These are phyloP conservation scores for Enteromius radiatus DNA, from an alignment of 2,797 vertebrate genomes.

Conservation along the genomic window DNA sequence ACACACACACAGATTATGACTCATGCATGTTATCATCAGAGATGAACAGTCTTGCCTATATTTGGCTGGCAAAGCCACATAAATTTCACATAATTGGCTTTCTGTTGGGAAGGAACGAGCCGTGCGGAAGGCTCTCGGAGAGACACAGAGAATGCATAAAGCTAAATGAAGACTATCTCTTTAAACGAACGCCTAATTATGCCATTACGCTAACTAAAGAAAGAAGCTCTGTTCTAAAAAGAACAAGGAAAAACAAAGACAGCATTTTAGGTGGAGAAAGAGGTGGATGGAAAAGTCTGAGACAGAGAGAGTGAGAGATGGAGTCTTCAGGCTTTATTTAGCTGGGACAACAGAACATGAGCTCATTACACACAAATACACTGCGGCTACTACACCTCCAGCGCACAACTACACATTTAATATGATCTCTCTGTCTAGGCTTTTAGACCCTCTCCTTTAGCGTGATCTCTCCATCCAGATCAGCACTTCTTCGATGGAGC, in stretches of 20 bases:
- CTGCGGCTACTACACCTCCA: slow-evolving; percentile 52
- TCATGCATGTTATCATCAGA: slow-evolving; percentile 52
- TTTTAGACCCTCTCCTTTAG: slow-evolving; percentile 25
- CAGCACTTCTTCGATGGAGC: slow-evolving; percentile 15
- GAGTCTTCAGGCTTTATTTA: slow-evolving; percentile 68
- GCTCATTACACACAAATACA: slow-evolving; percentile 63
- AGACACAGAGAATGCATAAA: slow-evolving; percentile 40
- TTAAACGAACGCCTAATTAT: slow-evolving; percentile 67
- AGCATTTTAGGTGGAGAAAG: slow-evolving; percentile 59
- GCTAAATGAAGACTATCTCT: slow-evolving; percentile 56
- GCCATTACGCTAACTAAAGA: slow-evolving; percentile 64
- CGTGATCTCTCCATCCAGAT: slow-evolving; percentile 26
- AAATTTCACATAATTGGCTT: slow-evolving; percentile 56
- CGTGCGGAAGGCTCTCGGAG: slow-evolving; percentile 46
- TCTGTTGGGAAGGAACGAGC: slow-evolving; percentile 54
- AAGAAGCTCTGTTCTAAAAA: slow-evolving; percentile 54
- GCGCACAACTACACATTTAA: slow-evolving; percentile 53
- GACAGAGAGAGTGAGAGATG: slow-evolving; percentile 61
- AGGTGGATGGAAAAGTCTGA: slow-evolving; percentile 60
- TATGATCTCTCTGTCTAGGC: slow-evolving; percentile 50
- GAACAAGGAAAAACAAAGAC: slow-evolving; percentile 59
- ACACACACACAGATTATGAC: slow-evolving; percentile 46
- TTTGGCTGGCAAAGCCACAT: slow-evolving; percentile 54
- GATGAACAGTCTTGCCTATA: slow-evolving; percentile 52
- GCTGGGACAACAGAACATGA: slow-evolving; percentile 66